Base-by-base conservation (phyloP, 1,140 invertebrate genomes). In the Scaptodrosophila lebanonensis region DNA sequence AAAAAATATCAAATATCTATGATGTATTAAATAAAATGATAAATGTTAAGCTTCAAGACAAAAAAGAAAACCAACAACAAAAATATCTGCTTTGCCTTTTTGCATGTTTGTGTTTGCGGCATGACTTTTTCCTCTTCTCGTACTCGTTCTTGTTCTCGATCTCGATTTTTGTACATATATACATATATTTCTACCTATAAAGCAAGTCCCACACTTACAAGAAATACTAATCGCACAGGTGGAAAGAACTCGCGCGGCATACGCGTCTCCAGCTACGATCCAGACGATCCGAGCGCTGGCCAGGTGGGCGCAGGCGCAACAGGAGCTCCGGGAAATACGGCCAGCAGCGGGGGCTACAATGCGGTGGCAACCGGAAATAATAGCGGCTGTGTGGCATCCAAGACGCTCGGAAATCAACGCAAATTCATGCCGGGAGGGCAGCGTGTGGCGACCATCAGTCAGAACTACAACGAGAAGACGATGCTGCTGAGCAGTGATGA, bases 401-500 rank as follows among this genome's bases (percentile, higher is more conserved):
- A 87, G 68, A 87, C 85, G 5, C 51, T 87, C 12, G 86, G 85
- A 11, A 87, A 86, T 39, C 84, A 86, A 48, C 33, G 85, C 2
- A 87, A 87, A 47, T 87, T 87, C 51, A 91, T 87, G 86, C 91
- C 87, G 72, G 90, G 83, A 62, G 90, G 84, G 84, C 89, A 93
- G 70, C 89, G 92, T 15, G 93, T 94, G 17, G 91, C 93, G 2
- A 94, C 93, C 50, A 94, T 95, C 66, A 92, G 91, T 12, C 91
- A 92, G 77, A 94, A 94, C 85, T 97, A 97, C 89, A 97, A 95
- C 88, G 97, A 98, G 89, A 98, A 98, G 89, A 97, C 96, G 13
- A 97, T 97, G 89, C 90, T 98, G 44, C 91, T 98, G 50, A 97
- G 95, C 88, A 98, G 96, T 51, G 97, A 98, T 87, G 97, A 98